Evolutionary conservation across 2,113 vertebrate species (phyloP).

Genomic region (Alouatta palliata): DNA sequence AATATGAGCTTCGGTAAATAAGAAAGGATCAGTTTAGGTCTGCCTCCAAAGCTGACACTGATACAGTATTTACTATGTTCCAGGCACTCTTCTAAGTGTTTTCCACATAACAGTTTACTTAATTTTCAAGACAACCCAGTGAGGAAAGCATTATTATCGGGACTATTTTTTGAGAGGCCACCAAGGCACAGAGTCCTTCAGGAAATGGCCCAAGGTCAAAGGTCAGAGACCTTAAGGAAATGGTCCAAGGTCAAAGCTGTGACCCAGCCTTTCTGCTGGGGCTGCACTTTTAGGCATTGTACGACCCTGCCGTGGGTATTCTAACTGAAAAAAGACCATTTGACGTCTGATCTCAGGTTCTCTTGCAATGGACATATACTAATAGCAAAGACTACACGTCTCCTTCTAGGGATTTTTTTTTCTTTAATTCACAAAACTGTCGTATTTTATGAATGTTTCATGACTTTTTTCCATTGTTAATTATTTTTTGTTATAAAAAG

Average conservation of each 20-base stretch:
- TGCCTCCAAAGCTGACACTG: not conserved
- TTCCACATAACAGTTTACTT: not conserved
- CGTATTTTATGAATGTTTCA: not conserved
- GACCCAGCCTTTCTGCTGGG: not conserved
- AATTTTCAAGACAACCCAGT: not conserved
- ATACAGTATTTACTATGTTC: not conserved
- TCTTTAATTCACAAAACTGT: not conserved
- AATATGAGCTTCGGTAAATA: not conserved
- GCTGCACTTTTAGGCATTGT: not conserved
- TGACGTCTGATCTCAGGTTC: not conserved
- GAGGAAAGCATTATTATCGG: not conserved
- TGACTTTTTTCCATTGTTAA: not conserved
- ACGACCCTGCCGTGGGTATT: fast-evolving
- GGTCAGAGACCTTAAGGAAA: not conserved
- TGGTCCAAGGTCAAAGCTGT: not conserved
- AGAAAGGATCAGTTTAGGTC: not conserved
- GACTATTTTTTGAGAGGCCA: not conserved
- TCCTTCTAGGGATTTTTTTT: no score
- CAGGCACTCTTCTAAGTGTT: not conserved
- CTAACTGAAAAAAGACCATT: fast-evolving
- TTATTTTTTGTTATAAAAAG: not conserved
- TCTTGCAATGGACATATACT: fast-evolving
- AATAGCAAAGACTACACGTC: fast-evolving
- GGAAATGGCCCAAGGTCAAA: not conserved
- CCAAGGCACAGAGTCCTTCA: not conserved